Conservation (phyloP, 2,797 vertebrate species). For the Muscicapa comitata region DNA sequence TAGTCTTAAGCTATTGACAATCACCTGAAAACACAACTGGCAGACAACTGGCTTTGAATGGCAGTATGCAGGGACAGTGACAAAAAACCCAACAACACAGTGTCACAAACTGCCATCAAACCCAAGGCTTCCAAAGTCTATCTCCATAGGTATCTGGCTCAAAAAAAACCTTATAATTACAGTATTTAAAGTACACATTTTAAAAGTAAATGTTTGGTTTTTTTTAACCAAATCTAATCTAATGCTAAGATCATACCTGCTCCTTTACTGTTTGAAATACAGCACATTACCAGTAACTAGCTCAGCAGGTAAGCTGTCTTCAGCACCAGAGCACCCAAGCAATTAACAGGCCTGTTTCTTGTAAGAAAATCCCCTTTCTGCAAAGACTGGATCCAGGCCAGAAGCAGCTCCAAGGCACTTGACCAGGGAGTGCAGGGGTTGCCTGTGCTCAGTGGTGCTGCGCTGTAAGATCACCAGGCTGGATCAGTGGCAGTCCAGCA, state of each 20-base stretch:
- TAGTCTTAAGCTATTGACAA: background rate
- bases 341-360: background rate
- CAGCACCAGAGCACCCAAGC: background rate
- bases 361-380: background rate
- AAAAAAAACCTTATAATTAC: background rate
- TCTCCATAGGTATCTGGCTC: background rate
- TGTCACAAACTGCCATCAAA: background rate
- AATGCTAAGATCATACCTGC: background rate
- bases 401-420: background rate
- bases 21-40: background rate
- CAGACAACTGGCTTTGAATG: background rate
- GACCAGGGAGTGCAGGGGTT: background rate
- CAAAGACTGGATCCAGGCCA: background rate
- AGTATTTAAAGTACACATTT: background rate
- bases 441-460: background rate
- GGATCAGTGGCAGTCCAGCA: background rate
- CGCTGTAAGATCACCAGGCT: background rate
- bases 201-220: background rate
- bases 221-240: background rate
- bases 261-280: background rate
- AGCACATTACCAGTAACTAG: background rate
- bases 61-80: background rate
- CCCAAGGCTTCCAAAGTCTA: background rate
- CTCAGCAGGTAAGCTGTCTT: background rate
- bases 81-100: background rate